phyloP scores from a whole-genome alignment of 2,797 vertebrate species.

The Thamnophis elegans region DNA sequence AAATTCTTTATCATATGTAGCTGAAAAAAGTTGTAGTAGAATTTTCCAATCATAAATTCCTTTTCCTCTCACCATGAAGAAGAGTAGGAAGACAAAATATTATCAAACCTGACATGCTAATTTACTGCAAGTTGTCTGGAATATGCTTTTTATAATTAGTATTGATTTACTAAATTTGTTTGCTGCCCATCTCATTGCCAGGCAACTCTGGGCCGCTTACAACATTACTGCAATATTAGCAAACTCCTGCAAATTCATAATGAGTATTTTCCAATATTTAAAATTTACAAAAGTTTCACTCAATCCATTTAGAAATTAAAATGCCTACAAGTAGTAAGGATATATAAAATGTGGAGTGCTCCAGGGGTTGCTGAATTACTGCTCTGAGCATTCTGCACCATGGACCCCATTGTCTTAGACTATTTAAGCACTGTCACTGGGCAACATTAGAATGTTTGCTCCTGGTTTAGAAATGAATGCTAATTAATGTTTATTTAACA shows the following conservation, averaged over 20 bases:
- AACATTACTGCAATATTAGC: background rate
- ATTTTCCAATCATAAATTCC: background rate
- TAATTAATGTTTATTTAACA: background rate
- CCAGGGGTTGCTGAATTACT: background rate
- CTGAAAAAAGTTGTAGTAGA: background rate
- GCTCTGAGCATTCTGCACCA: background rate
- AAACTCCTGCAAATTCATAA: background rate
- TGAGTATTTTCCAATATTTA: background rate
- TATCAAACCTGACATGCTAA: background rate
- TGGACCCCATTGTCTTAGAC: background rate
- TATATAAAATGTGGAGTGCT: background rate
- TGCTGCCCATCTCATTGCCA: background rate
- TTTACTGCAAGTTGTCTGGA: background rate
- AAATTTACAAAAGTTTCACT: background rate
- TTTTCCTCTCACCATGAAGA: background rate
- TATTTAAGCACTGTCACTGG: background rate
- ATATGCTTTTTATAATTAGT: background rate
- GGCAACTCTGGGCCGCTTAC: background rate
- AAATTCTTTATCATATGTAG: background rate
- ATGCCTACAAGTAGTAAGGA: background rate
- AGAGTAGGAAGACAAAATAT: background rate
- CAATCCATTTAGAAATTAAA: background rate
- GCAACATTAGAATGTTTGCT: background rate
- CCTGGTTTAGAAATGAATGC: background rate
- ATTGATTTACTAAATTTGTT: background rate